phyloP scores from a whole-genome alignment of 1,140 invertebrate genomes.

The Dinoponera quadriceps region DNA sequence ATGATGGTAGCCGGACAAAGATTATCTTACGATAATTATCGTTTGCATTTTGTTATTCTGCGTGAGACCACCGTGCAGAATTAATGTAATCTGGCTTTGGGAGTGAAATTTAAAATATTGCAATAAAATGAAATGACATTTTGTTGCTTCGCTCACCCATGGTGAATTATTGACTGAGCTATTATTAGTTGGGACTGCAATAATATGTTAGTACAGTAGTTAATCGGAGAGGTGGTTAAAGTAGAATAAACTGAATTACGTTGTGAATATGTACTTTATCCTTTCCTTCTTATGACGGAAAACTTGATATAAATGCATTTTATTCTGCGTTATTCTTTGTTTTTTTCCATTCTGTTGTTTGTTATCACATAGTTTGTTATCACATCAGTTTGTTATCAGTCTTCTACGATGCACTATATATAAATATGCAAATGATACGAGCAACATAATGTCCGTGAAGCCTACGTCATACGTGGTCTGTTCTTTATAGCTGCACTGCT shows the following conservation, averaged over 20 bases:
- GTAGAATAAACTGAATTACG: background rate
- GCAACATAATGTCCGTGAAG: too few species aligned
- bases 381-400: too few species aligned
- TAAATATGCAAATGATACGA: too few species aligned
- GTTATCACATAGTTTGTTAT: background rate
- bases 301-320: constrained; percentile 19
- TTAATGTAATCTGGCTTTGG: background rate
- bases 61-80: background rate
- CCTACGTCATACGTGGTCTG: too few species aligned
- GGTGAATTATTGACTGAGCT: background rate
- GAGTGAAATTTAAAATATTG: background rate
- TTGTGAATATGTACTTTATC: constrained; percentile 16
- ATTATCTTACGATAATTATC: too few species aligned
- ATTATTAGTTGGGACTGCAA: constrained; percentile 20
- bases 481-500: too few species aligned
- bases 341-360: background rate
- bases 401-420: background rate
- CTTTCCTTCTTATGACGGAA: background rate
- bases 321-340: constrained; percentile 2
- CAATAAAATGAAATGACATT: constrained; percentile 8
- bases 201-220: constrained; percentile 18
- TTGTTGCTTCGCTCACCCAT: constrained; percentile 22
- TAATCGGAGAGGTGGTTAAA: background rate
- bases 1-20: background rate
- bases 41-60: background rate